Evolutionary conservation across 1,140 invertebrate species (phyloP), one percentile per base, ranked within the genome.

Genomic region (Druon quercuslanigerum): DNA sequence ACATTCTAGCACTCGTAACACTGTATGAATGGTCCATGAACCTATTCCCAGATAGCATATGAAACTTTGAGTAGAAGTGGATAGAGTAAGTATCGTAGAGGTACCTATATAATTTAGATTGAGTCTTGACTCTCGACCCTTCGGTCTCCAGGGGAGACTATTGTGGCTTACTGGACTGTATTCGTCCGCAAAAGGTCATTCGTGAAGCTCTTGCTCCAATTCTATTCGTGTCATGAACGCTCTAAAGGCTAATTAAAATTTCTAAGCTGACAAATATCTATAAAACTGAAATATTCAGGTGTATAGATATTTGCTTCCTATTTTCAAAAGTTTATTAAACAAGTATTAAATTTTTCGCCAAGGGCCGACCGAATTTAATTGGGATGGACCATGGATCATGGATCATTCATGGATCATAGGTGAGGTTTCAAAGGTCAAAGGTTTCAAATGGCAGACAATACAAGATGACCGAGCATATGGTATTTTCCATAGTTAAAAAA

Each of bases 181-280:
- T 66, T 66, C 60, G 33, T 16, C 60, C 60, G 25, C 60, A 66
- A 66, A 66, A 66, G 60, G 60, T 66, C 60, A 33, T 40, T n/a
- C 16, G 40, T n/a, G 33, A 66, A 66, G 60, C 25, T 66, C 33
- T 66, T 66, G 60, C 60, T 46, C 60, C 60, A 66, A 66, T 66
- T 66, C 25, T 66, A 66, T 66, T 40, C 60, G 33, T 66, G 60
- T 66, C 60, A 66, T 66, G 60, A 66, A 66, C 60, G n/a, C 60
- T 33, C 33, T 33, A 33, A 66, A 66, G 60, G 60, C 60, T 66
- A 25, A 66, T 66, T 66, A 66, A 66, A 66, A 66, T 66, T 66
- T 66, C 60, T 9, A 46, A 66, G 25, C 25, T 8, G 25, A 16
- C 0, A 40, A 66, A 66, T 66, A 33, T 11, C 14, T 66, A n/a